Conservation (phyloP, 2,113 vertebrate species). For the Varanus komodoensis region DNA sequence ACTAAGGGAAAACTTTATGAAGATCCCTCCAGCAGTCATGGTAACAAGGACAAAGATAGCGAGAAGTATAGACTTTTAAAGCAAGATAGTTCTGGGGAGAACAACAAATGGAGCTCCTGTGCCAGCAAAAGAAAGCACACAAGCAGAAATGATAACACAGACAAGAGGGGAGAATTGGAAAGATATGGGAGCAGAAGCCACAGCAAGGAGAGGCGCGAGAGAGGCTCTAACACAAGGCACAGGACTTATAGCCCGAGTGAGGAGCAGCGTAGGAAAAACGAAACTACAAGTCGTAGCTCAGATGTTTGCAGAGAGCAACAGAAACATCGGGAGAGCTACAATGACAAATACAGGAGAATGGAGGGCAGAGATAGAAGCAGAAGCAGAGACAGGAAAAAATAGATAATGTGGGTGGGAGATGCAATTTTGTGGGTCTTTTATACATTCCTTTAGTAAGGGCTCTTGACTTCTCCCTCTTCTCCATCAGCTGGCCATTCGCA, state of each 20-base stretch:
- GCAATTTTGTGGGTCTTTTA: neutral
- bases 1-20: constrained; percentile 75
- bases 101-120: constrained; percentile 66
- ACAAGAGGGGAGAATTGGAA: constrained; percentile 60
- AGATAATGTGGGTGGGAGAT: constrained; percentile 59
- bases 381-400: constrained; percentile 72
- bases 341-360: constrained; percentile 38
- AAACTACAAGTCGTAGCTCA: constrained; percentile 54
- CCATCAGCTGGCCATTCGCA: constrained; percentile 56
- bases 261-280: constrained; percentile 45
- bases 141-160: constrained; percentile 68
- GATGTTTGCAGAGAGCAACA: constrained; percentile 52
- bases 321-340: constrained; percentile 6
- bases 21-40: constrained; percentile 71
- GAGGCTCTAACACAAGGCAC: constrained; percentile 65
- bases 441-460: constrained; percentile 70
- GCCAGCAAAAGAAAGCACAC: constrained; percentile 76
- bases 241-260: constrained; percentile 65
- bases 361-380: constrained; percentile 59
- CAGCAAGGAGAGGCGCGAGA: constrained; percentile 60
- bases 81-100: constrained; percentile 65
- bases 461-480: constrained; percentile 56
- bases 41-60: constrained; percentile 71
- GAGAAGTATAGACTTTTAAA: constrained; percentile 71
- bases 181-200: constrained; percentile 74